Base-by-base conservation (phyloP, 2,797 vertebrate genomes). In the Myotis myotis region DNA sequence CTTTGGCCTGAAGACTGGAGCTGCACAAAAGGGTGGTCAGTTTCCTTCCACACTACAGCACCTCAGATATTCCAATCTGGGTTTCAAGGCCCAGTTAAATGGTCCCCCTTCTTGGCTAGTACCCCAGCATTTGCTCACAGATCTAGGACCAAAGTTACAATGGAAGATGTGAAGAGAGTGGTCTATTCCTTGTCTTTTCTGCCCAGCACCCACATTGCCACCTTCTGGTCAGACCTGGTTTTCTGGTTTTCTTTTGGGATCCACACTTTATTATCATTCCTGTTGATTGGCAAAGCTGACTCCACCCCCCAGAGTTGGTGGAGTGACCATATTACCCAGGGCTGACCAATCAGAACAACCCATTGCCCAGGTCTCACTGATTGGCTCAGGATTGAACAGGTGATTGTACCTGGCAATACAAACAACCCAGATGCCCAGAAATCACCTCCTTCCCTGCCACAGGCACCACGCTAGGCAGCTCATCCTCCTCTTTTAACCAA, bases 401-500 rank as follows among this genome's bases (percentile, higher is more conserved):
- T 62, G 68, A 51, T 19, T 28, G 0, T 8, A 19, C 25, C 8
- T 8, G 8, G 41, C 17, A 0, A 22, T 30, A 28, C 33, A 85
- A 71, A 5, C 3, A 3, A 2, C 12, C 23, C 38, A 5, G 8
- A 16, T 49, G 30, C 16, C 28, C 15, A 6, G 10, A 5, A 3
- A 9, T 41, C 5, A 9, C 11, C 41, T 36, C 3, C 38, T n/a
- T 11, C 22, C 33, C 25, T 78, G 60, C 15, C 8, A 0, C 3
- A 20, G 49, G 1, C 0, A 19, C 9, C 9, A 10, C n/a, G 5
- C 12, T 1, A 8, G 38, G 47, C 3, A 3, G 17, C 9, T 33
- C 30, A 2, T 28, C 13, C 3, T 20, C 12, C 47, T 72, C 17
- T 8, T 66, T 41, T 25, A 70, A 89, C n/a, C 68, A 47, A 16